These are phyloP conservation scores for Protonibea diacanthus DNA, from an alignment of 2,797 vertebrate genomes.

Conservation along the genomic window DNA sequence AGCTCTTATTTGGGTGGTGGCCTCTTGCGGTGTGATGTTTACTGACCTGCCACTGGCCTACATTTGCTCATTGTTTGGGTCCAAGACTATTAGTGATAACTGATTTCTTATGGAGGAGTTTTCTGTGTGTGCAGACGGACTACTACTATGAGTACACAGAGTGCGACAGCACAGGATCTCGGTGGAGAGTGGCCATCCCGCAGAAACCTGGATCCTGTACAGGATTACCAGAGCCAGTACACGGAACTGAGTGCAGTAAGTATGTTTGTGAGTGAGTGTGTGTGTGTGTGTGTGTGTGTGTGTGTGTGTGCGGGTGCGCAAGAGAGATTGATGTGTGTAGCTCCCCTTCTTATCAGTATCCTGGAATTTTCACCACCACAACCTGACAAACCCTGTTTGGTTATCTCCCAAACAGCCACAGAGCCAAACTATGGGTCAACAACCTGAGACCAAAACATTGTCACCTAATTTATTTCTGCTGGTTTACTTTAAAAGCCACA, in stretches of 20 bases:
- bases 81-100: background rate
- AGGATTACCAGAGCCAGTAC: conserved; percentile 94
- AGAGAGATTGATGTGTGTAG: conserved; percentile 27
- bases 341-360: conserved; percentile 66
- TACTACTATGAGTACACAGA: conserved; percentile 99
- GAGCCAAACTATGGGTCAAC: conserved; percentile 36
- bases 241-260: conserved; percentile 97
- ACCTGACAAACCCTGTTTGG: conserved; percentile 44
- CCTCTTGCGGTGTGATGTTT: conserved; percentile 47
- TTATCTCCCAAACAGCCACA: conserved; percentile 13
- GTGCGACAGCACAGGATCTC: conserved; percentile 95
- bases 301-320: conserved; percentile 4
- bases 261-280: conserved; percentile 5
- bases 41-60: conserved; percentile 37
- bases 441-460: conserved; percentile 38
- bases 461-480: conserved; percentile 4
- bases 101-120: conserved; percentile 48
- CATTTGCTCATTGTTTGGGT: conserved; percentile 30
- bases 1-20: conserved; percentile 50
- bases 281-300: conserved; percentile 26
- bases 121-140: conserved; percentile 88
- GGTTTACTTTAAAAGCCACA: background rate
- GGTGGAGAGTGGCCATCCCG: conserved; percentile 98
- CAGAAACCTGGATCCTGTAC: conserved; percentile 87
- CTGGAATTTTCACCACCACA: conserved; percentile 64